phyloP scores from a whole-genome alignment of 1,140 invertebrate species.

The Saccostrea glomerata region DNA sequence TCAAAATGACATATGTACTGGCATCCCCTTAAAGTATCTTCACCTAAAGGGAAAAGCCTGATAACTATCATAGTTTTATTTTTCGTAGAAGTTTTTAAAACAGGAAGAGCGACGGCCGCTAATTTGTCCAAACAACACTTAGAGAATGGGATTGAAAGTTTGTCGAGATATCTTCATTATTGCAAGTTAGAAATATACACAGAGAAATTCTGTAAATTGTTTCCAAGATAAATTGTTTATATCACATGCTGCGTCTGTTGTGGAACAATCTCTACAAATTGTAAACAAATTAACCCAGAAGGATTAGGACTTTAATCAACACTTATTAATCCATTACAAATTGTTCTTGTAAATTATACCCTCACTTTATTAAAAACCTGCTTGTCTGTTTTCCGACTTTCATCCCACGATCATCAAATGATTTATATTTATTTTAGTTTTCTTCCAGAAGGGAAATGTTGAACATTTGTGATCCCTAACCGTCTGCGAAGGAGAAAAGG shows the following conservation, averaged over 20 bases:
- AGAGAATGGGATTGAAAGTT: slow-evolving; percentile 19
- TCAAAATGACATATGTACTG: neutral
- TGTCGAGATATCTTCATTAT: slow-evolving; percentile 27
- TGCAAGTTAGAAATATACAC: slow-evolving; percentile 36
- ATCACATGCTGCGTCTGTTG: slow-evolving; percentile 28
- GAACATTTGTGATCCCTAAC: neutral
- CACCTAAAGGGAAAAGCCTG: neutral
- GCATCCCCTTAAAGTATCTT: neutral
- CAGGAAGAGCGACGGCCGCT: slow-evolving; percentile 15
- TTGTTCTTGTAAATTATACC: slow-evolving; percentile 17
- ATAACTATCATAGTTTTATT: slow-evolving; percentile 19
- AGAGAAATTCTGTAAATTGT: slow-evolving; percentile 34
- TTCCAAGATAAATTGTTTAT: slow-evolving; percentile 37
- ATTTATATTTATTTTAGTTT: slow-evolving; percentile 34
- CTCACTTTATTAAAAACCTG: slow-evolving; percentile 16
- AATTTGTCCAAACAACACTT: slow-evolving; percentile 30
- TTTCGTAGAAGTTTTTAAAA: neutral
- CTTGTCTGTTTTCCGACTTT: neutral
- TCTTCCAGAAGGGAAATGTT: neutral
- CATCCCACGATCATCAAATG: slow-evolving; percentile 27
- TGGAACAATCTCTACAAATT: slow-evolving; percentile 12
- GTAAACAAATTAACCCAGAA: slow-evolving; percentile 14
- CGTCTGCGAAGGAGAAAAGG: neutral
- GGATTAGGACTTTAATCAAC: slow-evolving; percentile 31
- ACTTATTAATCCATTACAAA: slow-evolving; percentile 28